A percentile compares a stretch with the other conserved stretches of the same genome.
These are phyloP conservation scores for Sclerodermus sp. DNA, from an alignment of 2,888 invertebrate genomes.

Conservation along the genomic window DNA sequence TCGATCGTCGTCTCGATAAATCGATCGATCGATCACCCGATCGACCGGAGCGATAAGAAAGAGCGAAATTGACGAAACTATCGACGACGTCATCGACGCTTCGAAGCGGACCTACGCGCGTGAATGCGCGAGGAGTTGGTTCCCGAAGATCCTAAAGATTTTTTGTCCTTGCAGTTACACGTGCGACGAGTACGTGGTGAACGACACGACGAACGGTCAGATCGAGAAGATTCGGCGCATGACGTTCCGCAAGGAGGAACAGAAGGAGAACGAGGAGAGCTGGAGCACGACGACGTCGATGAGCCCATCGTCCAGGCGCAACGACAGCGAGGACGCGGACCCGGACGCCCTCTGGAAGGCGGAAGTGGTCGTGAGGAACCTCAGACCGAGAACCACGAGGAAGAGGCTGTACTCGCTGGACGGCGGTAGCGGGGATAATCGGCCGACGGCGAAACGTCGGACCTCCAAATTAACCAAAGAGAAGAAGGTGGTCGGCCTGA, in stretches of 20 bases:
- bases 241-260: slow-evolving; percentile 46
- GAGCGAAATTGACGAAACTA: too few relatives aligned
- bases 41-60: too few relatives aligned
- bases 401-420: slow-evolving; percentile 66
- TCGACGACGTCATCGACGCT: too few relatives aligned
- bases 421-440: slow-evolving; percentile 61
- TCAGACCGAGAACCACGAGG: slow-evolving; percentile 64
- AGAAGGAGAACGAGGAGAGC: slow-evolving; percentile 50
- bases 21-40: too few relatives aligned
- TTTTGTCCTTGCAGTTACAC: slow-evolving; percentile 65
- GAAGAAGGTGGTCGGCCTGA: slow-evolving; percentile 71
- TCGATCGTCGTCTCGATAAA: too few relatives aligned
- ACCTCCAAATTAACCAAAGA: slow-evolving; percentile 61
- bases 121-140: too few relatives aligned
- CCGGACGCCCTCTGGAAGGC: slow-evolving; percentile 54
- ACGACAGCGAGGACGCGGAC: slow-evolving; percentile 47
- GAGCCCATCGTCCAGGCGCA: slow-evolving; percentile 39
- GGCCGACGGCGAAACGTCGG: slow-evolving; percentile 46
- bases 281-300: slow-evolving; percentile 48
- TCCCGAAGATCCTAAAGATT: too few relatives aligned
- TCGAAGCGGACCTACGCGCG: too few relatives aligned
- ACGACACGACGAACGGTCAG: slow-evolving; percentile 65
- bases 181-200: slow-evolving; percentile 79
- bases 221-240: slow-evolving; percentile 63
- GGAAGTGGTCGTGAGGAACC: slow-evolving; percentile 62